A percentile compares a stretch with the other conserved stretches of the same genome.
Evolutionary conservation across 2,888 invertebrate species (phyloP).

Genomic region (Phortica magna): DNA sequence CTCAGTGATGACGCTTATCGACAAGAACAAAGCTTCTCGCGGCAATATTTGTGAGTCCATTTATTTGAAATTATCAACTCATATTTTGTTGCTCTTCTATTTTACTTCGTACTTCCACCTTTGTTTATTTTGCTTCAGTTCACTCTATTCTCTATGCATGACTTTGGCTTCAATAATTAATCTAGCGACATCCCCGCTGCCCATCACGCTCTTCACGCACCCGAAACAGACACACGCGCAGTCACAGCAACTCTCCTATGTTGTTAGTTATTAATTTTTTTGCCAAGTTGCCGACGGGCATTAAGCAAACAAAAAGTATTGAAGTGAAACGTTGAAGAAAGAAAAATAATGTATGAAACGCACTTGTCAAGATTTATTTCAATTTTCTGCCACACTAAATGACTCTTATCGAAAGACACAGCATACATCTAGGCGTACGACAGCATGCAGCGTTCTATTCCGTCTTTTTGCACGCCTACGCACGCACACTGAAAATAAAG

Average conservation of each 20-base stretch:
- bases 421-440: slow-evolving; percentile 22
- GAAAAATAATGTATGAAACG: slow-evolving; percentile 52
- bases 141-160: slow-evolving; percentile 40
- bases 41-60: neutral
- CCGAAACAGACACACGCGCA: neutral
- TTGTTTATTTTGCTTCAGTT: neutral
- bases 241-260: neutral
- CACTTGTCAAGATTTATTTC: slow-evolving; percentile 69
- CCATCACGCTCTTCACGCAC: too few relatives aligned
- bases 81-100: slow-evolving; percentile 25
- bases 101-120: slow-evolving; percentile 17
- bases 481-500: slow-evolving; percentile 19
- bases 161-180: slow-evolving; percentile 12
- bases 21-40: neutral
- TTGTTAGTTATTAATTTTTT: slow-evolving; percentile 12
- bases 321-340: slow-evolving; percentile 21
- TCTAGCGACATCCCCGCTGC: neutral
- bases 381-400: slow-evolving; percentile 59
- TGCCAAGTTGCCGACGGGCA: neutral
- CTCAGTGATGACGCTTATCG: neutral
- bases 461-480: neutral
- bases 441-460: neutral
- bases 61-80: slow-evolving; percentile 18
- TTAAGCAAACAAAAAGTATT: neutral
- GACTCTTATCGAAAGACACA: slow-evolving; percentile 55